These are phyloP conservation scores for Cinara cedri DNA, from an alignment of 2,888 invertebrate species.

Conservation along the genomic window DNA sequence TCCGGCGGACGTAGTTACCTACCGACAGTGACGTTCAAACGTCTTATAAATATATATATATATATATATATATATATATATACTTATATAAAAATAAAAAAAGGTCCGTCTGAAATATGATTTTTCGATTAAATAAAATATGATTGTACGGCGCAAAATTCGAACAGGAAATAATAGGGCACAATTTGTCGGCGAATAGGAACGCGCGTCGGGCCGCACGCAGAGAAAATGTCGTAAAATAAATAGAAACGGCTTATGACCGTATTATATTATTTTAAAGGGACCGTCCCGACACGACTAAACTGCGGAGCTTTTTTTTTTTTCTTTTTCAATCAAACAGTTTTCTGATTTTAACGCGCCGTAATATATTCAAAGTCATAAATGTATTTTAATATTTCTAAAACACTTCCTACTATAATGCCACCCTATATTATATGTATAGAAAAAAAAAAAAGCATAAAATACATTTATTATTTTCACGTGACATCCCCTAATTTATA, in stretches of 20 bases:
- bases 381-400: slow-evolving; percentile 12
- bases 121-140: no score
- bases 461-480: slow-evolving; percentile 10
- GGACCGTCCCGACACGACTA: background rate
- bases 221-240: background rate
- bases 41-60: no score
- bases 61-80: no score
- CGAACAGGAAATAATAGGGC: no score
- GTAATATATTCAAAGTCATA: background rate
- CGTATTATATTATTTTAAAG: slow-evolving; percentile 9
- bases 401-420: background rate
- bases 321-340: background rate
- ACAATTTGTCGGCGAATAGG: no score
- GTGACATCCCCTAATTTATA: background rate
- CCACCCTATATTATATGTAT: background rate
- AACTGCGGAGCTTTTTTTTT: background rate
- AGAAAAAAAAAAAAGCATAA: background rate
- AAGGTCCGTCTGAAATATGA: background rate
- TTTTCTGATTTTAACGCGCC: background rate
- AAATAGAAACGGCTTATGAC: background rate
- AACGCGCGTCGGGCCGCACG: no score
- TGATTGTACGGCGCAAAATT: no score
- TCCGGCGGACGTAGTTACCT: no score
- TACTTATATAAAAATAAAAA: no score
- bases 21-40: no score